Evolutionary conservation across 2,888 invertebrate species (phyloP).

Genomic region (Catonia carolina): DNA sequence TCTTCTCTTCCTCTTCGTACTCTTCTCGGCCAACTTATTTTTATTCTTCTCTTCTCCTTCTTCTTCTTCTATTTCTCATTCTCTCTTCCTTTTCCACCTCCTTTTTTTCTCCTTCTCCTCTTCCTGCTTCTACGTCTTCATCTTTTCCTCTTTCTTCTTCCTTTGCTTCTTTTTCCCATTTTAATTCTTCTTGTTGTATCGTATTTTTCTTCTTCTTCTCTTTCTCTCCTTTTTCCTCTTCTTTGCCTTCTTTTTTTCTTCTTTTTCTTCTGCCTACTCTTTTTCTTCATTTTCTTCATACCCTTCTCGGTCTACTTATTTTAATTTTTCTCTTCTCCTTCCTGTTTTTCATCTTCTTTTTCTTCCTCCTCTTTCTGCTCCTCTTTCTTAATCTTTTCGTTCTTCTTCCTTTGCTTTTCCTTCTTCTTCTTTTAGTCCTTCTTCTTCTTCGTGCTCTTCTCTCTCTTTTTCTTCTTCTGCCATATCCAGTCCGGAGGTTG

Average conservation of each 20-base stretch:
- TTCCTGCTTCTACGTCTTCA: too few species aligned
- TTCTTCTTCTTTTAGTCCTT: background rate
- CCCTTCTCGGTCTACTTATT: background rate
- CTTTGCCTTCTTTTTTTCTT: background rate
- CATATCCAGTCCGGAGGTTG: too few species aligned
- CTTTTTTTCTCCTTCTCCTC: background rate
- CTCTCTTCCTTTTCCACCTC: background rate
- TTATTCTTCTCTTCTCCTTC: background rate
- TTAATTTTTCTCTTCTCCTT: slow-evolving; percentile 3
- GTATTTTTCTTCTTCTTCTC: background rate
- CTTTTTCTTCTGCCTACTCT: too few species aligned
- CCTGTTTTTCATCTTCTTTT: slow-evolving; percentile 8
- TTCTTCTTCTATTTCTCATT: background rate
- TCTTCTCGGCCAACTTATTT: too few species aligned
- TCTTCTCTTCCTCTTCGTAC: too few species aligned
- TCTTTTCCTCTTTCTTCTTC: background rate
- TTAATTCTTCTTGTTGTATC: background rate
- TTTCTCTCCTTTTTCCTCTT: background rate
- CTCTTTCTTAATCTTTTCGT: slow-evolving; percentile 8
- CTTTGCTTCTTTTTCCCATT: background rate
- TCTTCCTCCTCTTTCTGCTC: slow-evolving; percentile 19
- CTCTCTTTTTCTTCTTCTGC: background rate
- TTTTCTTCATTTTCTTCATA: background rate
- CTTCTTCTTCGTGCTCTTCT: background rate
- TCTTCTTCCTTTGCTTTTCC: background rate